Evolutionary conservation across 2,888 invertebrate species (phyloP).

Genomic region (Xestia rhomboidea): DNA sequence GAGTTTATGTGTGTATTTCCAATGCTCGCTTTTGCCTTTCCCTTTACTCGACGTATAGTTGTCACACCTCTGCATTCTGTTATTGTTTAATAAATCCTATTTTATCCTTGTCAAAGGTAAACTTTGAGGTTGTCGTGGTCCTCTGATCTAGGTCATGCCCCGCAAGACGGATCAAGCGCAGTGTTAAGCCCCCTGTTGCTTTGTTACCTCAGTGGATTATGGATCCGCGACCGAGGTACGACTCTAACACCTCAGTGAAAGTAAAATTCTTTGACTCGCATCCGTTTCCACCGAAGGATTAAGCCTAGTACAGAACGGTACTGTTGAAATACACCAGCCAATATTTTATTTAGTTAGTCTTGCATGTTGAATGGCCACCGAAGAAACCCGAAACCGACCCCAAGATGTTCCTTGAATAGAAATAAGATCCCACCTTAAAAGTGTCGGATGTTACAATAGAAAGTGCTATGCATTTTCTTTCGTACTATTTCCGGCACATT

Average conservation of each 20-base stretch:
- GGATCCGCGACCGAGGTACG: slow-evolving; percentile 57
- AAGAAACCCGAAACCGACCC: slow-evolving; percentile 30
- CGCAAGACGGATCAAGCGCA: slow-evolving; percentile 57
- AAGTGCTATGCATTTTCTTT: slow-evolving; percentile 57
- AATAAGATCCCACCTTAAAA: slow-evolving; percentile 54
- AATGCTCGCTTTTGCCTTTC: background rate
- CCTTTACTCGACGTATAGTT: background rate
- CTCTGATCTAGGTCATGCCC: slow-evolving; percentile 69
- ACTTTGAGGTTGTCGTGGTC: slow-evolving; percentile 44
- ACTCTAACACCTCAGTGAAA: slow-evolving; percentile 73
- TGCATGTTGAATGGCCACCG: slow-evolving; percentile 27
- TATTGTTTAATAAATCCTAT: slow-evolving; percentile 1
- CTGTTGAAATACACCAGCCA: slow-evolving; percentile 16
- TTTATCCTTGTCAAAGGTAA: slow-evolving; percentile 4
- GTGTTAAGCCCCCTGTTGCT: slow-evolving; percentile 66
- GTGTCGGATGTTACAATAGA: slow-evolving; percentile 58
- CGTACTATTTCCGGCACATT: slow-evolving; percentile 49
- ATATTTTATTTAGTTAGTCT: slow-evolving; percentile 46
- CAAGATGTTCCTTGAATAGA: slow-evolving; percentile 56
- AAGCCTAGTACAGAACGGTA: slow-evolving; percentile 50
- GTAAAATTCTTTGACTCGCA: slow-evolving; percentile 72
- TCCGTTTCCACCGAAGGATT: slow-evolving; percentile 50
- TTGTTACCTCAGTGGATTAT: slow-evolving; percentile 67
- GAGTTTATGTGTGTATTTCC: background rate
- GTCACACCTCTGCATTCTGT: background rate